Evolutionary conservation across 1,140 invertebrate species (phyloP), one percentile per base, ranked within the genome.

Genomic region (Drosophila truncata): DNA sequence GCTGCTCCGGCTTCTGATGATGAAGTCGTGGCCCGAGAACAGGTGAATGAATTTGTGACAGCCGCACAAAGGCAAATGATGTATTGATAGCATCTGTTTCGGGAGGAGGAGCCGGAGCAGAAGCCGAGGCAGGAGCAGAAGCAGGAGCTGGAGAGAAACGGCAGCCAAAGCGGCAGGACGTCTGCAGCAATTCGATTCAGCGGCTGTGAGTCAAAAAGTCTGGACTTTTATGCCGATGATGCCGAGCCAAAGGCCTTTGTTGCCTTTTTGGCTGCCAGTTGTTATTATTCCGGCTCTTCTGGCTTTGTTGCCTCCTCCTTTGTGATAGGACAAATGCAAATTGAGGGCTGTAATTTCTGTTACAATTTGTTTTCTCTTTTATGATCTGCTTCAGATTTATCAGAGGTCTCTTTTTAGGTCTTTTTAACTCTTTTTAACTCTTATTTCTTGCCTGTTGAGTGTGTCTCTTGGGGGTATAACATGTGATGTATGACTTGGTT

Each of bases 1-100:
- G 58, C 63, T 65, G 54, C 23, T 35, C 18, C 27, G 62, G 66
- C 60, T 71, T 59, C 33, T 61, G 81, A 80, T 84, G 83, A 82
- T 87, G 75, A 86, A 87, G 84, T 80, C 85, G 80, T 88, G 84
- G 77, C 65, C 78, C 81, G 84, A 88, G 84, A 88, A 88, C 85
- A 88, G 85, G 85, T 88, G 85, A 88, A 88, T 88, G 85, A 88
- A 88, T 88, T 90, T 88, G 84, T 88, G 84, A 88, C 84, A 90
- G 84, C 81, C 69, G 67, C 78, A 88, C 84, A 88, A 88, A 88
- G 81, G 80, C 84, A 88, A 90, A 88, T 88, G 84, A 88, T 88
- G 84, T 90, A 88, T 88, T 88, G 84, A 88, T 88, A 90, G 85
- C 84, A 88, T 88, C 84, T 88, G 84, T 88, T 88, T 72, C 80